Evolutionary conservation across 1,140 invertebrate species (phyloP).

Genomic region (Tenebrio molitor): DNA sequence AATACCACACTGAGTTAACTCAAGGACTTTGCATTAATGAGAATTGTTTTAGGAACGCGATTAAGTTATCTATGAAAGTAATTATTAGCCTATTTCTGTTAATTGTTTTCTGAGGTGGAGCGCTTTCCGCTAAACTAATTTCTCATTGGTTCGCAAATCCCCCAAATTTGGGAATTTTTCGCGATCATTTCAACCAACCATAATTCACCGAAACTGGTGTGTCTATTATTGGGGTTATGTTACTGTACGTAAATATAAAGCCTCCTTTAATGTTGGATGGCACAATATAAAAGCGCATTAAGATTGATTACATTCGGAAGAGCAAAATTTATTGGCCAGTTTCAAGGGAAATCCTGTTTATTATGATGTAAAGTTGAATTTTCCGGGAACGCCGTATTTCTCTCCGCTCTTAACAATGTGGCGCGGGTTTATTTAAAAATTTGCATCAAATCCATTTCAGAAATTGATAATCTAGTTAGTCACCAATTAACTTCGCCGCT

Average conservation of each 20-base stretch:
- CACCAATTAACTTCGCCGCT: neutral
- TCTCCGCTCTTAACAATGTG: conserved; percentile 2
- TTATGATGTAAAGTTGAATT: conserved; percentile 46
- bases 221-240: neutral
- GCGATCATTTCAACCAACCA: neutral
- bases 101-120: conserved; percentile 39
- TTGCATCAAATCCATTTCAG: neutral
- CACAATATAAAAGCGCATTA: conserved; percentile 47
- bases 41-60: conserved; percentile 43
- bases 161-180: conserved; percentile 1
- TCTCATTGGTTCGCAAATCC: neutral
- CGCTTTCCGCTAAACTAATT: conserved; percentile 6
- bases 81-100: conserved; percentile 46
- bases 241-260: conserved; percentile 36
- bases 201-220: conserved; percentile 6
- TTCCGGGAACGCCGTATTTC: conserved; percentile 24
- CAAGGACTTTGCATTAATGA: conserved; percentile 44
- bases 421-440: too few species aligned
- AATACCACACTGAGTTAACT: conserved; percentile 38
- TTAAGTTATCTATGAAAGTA: conserved; percentile 47
- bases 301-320: conserved; percentile 46
- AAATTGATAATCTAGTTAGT: neutral
- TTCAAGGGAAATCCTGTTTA: conserved; percentile 47
- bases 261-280: conserved; percentile 35
- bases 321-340: conserved; percentile 46